phyloP scores from a whole-genome alignment of 1,140 invertebrate genomes.

The Drosophila nigrodunni region DNA sequence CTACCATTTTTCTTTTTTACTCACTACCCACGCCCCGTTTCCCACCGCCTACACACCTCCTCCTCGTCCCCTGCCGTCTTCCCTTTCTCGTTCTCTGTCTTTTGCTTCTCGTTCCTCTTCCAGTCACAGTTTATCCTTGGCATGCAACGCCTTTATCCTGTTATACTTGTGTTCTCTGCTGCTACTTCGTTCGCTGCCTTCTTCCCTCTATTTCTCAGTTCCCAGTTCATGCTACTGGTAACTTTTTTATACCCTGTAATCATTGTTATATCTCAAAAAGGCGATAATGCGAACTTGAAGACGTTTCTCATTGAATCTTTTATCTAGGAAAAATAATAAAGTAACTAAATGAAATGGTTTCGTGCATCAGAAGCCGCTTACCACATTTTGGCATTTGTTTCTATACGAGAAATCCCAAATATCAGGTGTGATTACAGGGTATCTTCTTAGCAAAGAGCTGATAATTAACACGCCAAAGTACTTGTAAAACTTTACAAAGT shows the following conservation, averaged over 20 bases:
- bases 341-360: too few relatives aligned
- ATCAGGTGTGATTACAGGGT: too few relatives aligned
- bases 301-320: too few relatives aligned
- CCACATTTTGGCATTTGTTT: too few relatives aligned
- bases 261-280: conserved; percentile 3
- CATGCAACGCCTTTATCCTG: conserved; percentile 82
- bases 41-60: conserved; percentile 9
- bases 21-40: neutral
- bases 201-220: conserved; percentile 19
- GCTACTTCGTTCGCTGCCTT: conserved; percentile 20
- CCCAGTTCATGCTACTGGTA: conserved; percentile 7
- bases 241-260: conserved; percentile 29
- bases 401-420: too few relatives aligned
- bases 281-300: neutral
- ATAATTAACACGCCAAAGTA: too few relatives aligned
- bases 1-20: conserved; percentile 75
- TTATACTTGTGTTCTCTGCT: conserved; percentile 73
- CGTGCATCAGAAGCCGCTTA: too few relatives aligned
- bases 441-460: too few relatives aligned
- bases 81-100: neutral
- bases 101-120: neutral
- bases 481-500: neutral
- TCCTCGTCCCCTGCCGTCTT: too few relatives aligned
- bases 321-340: too few relatives aligned
- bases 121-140: conserved; percentile 72